Base-by-base conservation (phyloP, 1,140 invertebrate species). In the Paramacrobiotus metropolitanus region DNA sequence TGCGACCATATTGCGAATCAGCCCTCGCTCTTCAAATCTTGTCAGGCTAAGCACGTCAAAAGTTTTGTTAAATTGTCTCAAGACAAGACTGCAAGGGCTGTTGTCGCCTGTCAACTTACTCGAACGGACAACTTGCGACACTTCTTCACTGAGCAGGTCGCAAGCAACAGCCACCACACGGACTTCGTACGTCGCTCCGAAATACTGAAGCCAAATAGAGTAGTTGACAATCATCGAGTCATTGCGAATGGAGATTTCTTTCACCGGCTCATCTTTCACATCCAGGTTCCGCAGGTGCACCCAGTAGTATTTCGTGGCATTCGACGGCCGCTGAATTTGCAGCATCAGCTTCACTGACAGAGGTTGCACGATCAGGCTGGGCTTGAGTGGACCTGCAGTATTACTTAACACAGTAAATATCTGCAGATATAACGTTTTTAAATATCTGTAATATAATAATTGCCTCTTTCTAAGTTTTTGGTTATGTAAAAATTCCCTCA, bases 161-260 rank as follows among this genome's bases (percentile, higher is more conserved):
- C 48, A 55, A 9, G 24, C 24, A 24, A 55, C 9, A 4, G 48
- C 4, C 24, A 24, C 9, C 48, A 55, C 48, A 24, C 48, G 48
- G 4, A 55, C 48, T 55, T 55, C 48, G 48, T 55, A 55, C 9
- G 24, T 24, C 24, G 48, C 48, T 55, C 48, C 48, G 9, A 55
- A 24, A 55, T 55, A 55, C 4, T 55, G 9, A 55, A 65, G 1
- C n/a, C 18, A 2, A 63, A n/a, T 62, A 3, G 21, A 60, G 60
- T 59, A 44, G 40, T 55, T 21, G 55, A 59, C 40, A 61, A 48
- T 61, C 64, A 48, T 55, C 61, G 63, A 65, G 24, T 55, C 48
- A 24, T 55, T 55, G 9, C 48, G 48, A 4, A 55, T 55, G 48
- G 9, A 9, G 9, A 55, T 55, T 4, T 4, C 24, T 4, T 24